Evolutionary conservation across 2,797 vertebrate genomes (phyloP), one percentile per base, ranked within the genome.

Genomic region (Falco biarmicus): DNA sequence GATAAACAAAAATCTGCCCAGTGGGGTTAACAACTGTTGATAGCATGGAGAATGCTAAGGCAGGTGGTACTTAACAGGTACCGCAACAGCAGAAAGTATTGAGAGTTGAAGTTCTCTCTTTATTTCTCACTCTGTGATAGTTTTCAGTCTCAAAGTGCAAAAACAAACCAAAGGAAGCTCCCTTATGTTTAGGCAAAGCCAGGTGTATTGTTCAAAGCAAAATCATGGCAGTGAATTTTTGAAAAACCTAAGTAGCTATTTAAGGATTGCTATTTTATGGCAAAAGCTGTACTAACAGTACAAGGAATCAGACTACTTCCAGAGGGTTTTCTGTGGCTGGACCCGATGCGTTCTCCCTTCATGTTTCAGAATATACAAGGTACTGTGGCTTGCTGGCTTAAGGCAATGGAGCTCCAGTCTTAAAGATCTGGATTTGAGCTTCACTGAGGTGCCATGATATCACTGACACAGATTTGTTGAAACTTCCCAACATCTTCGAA

Each of bases 1-100:
- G 70, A 53, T 43, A 85, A 92, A 92, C 54, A 94, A 82, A 95
- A 95, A 77, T 96, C 86, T 93, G 74, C 59, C 74, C 59, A 59
- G 13, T 83, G 78, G 61, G 70, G 84, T 96, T 97, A 96, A 96
- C 60, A 82, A 84, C 66, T 87, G 39, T 74, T 96, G 95, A 93
- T 95, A 96, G 90, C 10, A 1, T 63, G 78, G 74, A 85, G 92
- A 92, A 77, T 87, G n/a, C 59, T 95, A 57, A 78, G 34, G 54
- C 89, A 96, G 86, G 92, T 95, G 92, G 95, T 96, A 81, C 28
- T 95, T 74, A 95, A 95, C 51, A 87, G 63, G 90, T 87, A 87
- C 90, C 89, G 93, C 95, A 97, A 89, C 63, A 83, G 32, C 59
- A 84, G 60, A 90, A 96, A 93, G 17, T 84, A 95, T 6, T 63